These are phyloP conservation scores for Charadrius vociferus DNA, from an alignment of 2,113 vertebrate genomes.

Conservation along the genomic window DNA sequence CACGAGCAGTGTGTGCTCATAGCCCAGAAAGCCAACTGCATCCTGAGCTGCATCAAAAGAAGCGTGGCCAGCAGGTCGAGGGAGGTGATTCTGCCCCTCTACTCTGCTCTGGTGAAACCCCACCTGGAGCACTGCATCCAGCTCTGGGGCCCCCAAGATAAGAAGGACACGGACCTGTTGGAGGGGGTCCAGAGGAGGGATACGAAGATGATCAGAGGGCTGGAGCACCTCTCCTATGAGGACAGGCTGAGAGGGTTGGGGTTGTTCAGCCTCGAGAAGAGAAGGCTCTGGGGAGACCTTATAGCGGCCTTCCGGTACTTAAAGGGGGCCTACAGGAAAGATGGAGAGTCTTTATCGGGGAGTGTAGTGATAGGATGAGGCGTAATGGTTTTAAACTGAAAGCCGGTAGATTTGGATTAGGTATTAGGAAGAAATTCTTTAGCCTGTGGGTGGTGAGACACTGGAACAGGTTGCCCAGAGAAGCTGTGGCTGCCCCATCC, in stretches of 20 bases:
- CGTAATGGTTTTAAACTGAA: background rate
- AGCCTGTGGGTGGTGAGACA: too few species aligned
- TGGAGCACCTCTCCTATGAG: background rate
- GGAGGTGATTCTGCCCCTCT: background rate
- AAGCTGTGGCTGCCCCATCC: too few species aligned
- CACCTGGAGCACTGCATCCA: background rate
- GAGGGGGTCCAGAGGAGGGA: background rate
- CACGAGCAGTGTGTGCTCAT: background rate
- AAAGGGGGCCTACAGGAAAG: background rate
- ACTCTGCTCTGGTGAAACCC: background rate
- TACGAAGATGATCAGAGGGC: background rate
- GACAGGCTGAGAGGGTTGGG: background rate
- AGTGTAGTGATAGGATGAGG: background rate
- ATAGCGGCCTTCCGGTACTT: background rate
- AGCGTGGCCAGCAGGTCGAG: background rate
- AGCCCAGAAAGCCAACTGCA: background rate
- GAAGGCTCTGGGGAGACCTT: background rate
- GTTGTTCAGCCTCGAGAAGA: background rate
- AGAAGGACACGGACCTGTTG: background rate
- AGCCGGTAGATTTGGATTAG: background rate
- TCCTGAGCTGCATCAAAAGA: background rate
- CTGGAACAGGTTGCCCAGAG: too few species aligned
- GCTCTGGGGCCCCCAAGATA: background rate
- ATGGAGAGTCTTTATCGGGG: background rate
- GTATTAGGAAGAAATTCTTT: background rate